A percentile compares a stretch with the other conserved stretches of the same genome.
Evolutionary conservation across 2,888 invertebrate species (phyloP).

Genomic region (Tiphia femorata): DNA sequence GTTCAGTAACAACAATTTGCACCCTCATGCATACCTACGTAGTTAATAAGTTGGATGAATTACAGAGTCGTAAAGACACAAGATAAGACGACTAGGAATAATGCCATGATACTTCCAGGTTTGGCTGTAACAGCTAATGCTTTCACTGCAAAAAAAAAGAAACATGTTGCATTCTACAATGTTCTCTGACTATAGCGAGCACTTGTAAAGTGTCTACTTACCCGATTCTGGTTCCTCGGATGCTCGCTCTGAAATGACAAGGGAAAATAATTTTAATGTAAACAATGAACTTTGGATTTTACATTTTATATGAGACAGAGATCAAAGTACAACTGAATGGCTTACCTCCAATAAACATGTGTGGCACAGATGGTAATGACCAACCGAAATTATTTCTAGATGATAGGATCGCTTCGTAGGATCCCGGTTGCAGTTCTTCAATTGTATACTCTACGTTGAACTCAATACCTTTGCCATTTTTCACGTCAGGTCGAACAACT

Average conservation of each 20-base stretch:
- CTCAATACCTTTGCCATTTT: slow-evolving; percentile 45
- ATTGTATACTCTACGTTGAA: slow-evolving; percentile 52
- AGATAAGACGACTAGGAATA: slow-evolving; percentile 55
- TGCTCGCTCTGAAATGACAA: slow-evolving; percentile 36
- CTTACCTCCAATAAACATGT: slow-evolving; percentile 51
- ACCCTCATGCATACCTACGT: slow-evolving; percentile 56
- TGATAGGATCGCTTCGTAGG: slow-evolving; percentile 54
- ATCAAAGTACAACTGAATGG: slow-evolving; percentile 4
- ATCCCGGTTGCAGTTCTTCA: slow-evolving; percentile 47
- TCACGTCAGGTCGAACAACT: slow-evolving; percentile 43
- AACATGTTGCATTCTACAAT: background rate
- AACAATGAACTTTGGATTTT: slow-evolving; percentile 1
- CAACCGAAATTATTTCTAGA: slow-evolving; percentile 59
- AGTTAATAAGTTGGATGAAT: slow-evolving; percentile 50
- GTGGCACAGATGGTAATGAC: slow-evolving; percentile 50
- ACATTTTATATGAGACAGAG: background rate
- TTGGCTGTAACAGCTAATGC: slow-evolving; percentile 30
- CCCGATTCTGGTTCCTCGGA: slow-evolving; percentile 36
- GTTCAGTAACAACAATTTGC: too few relatives aligned
- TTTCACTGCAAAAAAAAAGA: slow-evolving; percentile 16
- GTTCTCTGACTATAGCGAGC: background rate
- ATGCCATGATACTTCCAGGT: slow-evolving; percentile 30
- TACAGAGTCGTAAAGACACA: slow-evolving; percentile 57
- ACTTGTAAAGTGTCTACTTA: slow-evolving; percentile 23
- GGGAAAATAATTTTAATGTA: background rate